These are phyloP conservation scores for Dufourea novaeangliae DNA, from an alignment of 1,140 invertebrate genomes.

Conservation along the genomic window DNA sequence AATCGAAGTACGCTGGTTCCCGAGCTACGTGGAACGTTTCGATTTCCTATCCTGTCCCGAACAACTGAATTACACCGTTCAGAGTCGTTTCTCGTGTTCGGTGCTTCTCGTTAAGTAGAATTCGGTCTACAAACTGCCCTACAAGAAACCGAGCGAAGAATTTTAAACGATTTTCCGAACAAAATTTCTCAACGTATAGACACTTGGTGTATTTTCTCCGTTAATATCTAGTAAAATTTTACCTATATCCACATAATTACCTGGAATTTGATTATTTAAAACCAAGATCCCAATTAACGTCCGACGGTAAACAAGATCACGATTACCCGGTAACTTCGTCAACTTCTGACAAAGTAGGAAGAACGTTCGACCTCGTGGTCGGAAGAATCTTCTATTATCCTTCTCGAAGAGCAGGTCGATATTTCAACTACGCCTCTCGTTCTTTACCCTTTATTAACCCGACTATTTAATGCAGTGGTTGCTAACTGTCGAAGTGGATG, in stretches of 20 bases:
- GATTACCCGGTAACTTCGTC: no score
- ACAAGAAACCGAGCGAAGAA: no score
- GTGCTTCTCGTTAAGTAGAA: not conserved
- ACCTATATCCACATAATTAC: no score
- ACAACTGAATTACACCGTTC: not conserved
- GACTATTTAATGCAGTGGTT: not conserved
- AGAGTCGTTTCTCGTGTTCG: not conserved
- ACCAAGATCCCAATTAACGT: no score
- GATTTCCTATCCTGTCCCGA: not conserved
- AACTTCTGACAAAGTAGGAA: no score
- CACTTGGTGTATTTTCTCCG: no score
- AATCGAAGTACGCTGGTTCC: not conserved
- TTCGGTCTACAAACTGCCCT: not conserved
- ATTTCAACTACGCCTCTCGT: not conserved
- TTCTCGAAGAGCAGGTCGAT: not conserved
- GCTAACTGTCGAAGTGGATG: slow-evolving; percentile 8
- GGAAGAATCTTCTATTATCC: slow-evolving; percentile 20
- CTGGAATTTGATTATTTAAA: no score
- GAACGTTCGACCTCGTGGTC: slow-evolving; percentile 23
- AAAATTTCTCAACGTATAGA: slow-evolving; percentile 1
- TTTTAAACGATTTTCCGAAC: not conserved
- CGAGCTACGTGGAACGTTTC: not conserved
- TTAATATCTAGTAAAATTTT: no score
- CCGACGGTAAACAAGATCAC: no score
- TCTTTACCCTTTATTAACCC: not conserved